These are phyloP conservation scores for Tetropium fuscum DNA, from an alignment of 2,888 invertebrate species.

Conservation along the genomic window DNA sequence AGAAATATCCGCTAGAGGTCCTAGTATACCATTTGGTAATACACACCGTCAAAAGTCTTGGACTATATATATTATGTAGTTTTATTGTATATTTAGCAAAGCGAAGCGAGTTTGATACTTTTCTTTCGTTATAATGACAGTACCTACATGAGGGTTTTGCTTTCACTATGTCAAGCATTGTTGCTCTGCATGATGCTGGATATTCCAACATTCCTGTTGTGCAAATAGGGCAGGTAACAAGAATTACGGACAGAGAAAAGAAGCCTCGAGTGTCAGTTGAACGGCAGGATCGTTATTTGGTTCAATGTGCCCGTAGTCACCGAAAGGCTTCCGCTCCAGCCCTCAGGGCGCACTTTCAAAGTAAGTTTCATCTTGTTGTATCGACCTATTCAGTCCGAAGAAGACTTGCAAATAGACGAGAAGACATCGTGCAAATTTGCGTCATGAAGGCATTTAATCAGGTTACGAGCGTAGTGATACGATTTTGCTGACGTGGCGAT, in stretches of 20 bases:
- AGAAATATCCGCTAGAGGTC: no score
- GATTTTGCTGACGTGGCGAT: conserved; percentile 9
- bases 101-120: neutral
- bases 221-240: neutral
- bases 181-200: neutral
- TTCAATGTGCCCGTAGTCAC: neutral
- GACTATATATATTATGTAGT: neutral
- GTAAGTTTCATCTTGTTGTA: conserved; percentile 1
- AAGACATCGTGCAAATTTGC: conserved; percentile 14
- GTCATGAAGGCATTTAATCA: neutral
- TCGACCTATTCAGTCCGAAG: conserved; percentile 5
- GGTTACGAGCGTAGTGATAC: conserved; percentile 7
- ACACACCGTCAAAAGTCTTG: no score
- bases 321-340: neutral
- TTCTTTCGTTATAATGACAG: neutral
- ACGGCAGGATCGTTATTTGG: no score
- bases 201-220: neutral
- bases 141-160: neutral
- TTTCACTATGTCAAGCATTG: neutral
- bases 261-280: neutral
- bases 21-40: no score
- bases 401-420: no score
- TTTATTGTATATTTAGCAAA: neutral
- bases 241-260: neutral
- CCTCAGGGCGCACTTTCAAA: conserved; percentile 11